A percentile compares a stretch with the other conserved stretches of the same genome.
phyloP scores from a whole-genome alignment of 2,113 vertebrate species.

The Phasianus colchicus region DNA sequence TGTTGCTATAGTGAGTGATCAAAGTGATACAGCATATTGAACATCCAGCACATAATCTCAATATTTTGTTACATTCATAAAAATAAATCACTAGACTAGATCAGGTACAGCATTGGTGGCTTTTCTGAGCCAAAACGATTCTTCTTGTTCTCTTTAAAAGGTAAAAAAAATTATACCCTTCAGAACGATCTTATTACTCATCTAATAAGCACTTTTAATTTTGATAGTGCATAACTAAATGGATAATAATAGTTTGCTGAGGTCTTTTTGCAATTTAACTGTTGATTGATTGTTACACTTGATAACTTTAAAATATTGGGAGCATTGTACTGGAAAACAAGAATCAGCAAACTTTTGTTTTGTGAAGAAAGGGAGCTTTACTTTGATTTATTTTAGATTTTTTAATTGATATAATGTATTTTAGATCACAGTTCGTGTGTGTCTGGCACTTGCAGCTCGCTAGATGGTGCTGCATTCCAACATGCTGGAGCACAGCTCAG shows the following conservation, averaged over 20 bases:
- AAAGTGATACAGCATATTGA: neutral
- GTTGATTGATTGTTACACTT: neutral
- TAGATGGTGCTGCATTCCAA: constrained; percentile 70
- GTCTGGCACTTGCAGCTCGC: neutral
- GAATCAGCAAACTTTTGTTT: neutral
- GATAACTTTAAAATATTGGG: neutral
- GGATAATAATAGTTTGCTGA: neutral
- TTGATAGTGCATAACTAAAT: neutral
- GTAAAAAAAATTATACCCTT: neutral
- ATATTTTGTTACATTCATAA: neutral
- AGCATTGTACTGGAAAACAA: neutral
- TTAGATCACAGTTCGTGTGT: rapidly evolving
- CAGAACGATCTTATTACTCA: neutral
- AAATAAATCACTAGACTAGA: neutral
- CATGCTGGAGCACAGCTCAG: neutral
- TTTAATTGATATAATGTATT: neutral
- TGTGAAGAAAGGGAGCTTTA: neutral
- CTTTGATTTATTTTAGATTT: neutral
- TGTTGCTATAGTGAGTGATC: constrained; percentile 10
- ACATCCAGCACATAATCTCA: neutral
- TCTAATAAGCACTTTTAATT: neutral
- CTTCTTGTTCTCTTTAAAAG: neutral
- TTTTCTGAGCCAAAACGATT: neutral
- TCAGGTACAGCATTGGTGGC: neutral
- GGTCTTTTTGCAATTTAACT: neutral